Base-by-base conservation (phyloP, 2,797 vertebrate species). In the Sebastes baramenuke region DNA sequence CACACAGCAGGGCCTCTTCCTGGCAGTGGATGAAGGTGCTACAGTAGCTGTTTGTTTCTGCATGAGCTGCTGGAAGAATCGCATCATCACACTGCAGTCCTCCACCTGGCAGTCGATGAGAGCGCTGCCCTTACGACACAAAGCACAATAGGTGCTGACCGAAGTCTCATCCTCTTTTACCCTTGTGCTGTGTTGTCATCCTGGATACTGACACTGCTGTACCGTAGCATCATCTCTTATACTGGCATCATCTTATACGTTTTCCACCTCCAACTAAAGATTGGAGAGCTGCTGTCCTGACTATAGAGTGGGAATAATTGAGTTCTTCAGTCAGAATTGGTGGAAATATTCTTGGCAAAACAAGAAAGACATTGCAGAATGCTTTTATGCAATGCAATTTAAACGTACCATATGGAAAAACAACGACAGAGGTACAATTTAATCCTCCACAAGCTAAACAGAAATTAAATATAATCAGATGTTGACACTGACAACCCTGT, bases 261-360 rank as follows among this genome's bases (percentile, higher is more conserved):
- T 83, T 81, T 72, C 32, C 65, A 56, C n/a, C 34, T 25, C 16
- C 18, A 79, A 22, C 66, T 66, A 30, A 78, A 81, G 46, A 86
- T 42, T 22, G 25, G 22, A 62, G 30, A 70, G 24, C 32, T 25
- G 65, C 61, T 73, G 46, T 22, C 34, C 36, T 58, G 69, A 66
- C 29, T 55, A 46, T 8, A 75, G 22, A 67, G 75, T 4, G 22
- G 24, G 54, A 67, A 52, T 3, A 46, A 61, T 59, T 72, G 2
- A 67, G 78, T 75, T 72, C n/a, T 77, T 62, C 62, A 64, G 49
- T 64, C 38, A 65, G 38, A 68, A 49, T n/a, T 62, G 14, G 13
- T 29, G 14, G 25, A 67, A 77, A 76, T 60, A 49, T 3, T 67
- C 20, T 49, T 72, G 68, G 60, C n/a, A 29, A 72, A 20, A 49